These are phyloP conservation scores for Adelosebastes latens DNA, from an alignment of 2,797 vertebrate species.

Conservation along the genomic window DNA sequence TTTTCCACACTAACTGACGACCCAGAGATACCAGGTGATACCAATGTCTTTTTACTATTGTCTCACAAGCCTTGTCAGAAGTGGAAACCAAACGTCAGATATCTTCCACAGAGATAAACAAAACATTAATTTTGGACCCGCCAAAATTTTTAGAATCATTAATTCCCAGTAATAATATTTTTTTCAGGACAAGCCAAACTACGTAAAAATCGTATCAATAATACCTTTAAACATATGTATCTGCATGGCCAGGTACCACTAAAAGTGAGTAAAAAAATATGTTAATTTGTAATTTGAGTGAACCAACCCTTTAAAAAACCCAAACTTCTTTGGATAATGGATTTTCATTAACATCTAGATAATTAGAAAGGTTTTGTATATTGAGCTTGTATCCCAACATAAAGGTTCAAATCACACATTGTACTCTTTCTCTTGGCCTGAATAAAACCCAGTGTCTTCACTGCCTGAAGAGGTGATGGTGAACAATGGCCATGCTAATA, in stretches of 20 bases:
- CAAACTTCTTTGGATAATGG: neutral
- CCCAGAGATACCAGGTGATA: no score
- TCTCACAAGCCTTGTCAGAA: no score
- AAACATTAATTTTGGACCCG: no score
- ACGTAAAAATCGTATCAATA: no score
- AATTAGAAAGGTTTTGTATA: conserved; percentile 15
- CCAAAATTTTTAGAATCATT: no score
- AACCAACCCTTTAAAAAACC: neutral
- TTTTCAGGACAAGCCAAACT: no score
- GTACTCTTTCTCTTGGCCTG: conserved; percentile 49
- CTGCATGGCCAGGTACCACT: neutral
- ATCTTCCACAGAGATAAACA: no score
- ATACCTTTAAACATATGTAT: neutral
- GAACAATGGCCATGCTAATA: conserved; percentile 73
- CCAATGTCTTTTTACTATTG: no score
- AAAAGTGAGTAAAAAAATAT: neutral
- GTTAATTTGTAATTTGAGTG: neutral
- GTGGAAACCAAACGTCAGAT: no score
- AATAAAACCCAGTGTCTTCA: conserved; percentile 53
- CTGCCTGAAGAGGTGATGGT: conserved; percentile 60
- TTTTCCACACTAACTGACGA: no score
- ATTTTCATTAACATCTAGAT: conserved; percentile 11
- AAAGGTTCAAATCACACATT: conserved; percentile 55
- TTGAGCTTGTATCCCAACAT: conserved; percentile 19
- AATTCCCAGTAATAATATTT: no score